These are phyloP conservation scores for Mya arenaria DNA, from an alignment of 1,140 invertebrate species.

Conservation along the genomic window DNA sequence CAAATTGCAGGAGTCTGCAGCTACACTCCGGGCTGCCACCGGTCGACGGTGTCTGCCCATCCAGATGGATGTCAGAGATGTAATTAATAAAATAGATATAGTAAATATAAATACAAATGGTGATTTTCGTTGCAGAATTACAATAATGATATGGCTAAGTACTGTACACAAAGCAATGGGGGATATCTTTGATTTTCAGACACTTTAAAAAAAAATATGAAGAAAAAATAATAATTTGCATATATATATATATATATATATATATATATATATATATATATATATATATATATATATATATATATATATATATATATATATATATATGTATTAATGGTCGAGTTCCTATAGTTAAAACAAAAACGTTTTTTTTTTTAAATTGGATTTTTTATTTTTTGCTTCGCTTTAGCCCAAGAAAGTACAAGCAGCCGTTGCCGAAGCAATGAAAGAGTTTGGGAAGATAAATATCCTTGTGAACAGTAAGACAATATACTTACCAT, in stretches of 20 bases:
- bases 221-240: too few species aligned
- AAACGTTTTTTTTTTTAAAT: conserved; percentile 1
- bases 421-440: conserved; percentile 64
- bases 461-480: conserved; percentile 76
- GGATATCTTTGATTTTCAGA: too few species aligned
- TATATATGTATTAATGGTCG: conserved; percentile 8
- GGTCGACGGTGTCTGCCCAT: conserved; percentile 72
- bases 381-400: not conserved
- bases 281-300: not conserved
- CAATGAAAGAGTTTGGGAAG: conserved; percentile 65
- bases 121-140: too few species aligned
- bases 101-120: too few species aligned
- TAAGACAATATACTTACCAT: too few species aligned
- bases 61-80: conserved; percentile 77
- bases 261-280: too few species aligned
- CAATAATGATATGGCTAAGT: too few species aligned
- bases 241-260: too few species aligned
- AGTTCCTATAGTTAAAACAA: too few species aligned
- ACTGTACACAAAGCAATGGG: too few species aligned
- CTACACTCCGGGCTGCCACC: conserved; percentile 65
- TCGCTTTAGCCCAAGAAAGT: conserved; percentile 69
- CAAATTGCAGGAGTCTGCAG: conserved; percentile 65
- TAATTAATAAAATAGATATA: too few species aligned
- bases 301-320: not conserved
- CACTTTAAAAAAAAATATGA: too few species aligned